A percentile compares a stretch with the other conserved stretches of the same genome.
Evolutionary conservation across 2,888 invertebrate species (phyloP).

Genomic region (Graphium colonna): DNA sequence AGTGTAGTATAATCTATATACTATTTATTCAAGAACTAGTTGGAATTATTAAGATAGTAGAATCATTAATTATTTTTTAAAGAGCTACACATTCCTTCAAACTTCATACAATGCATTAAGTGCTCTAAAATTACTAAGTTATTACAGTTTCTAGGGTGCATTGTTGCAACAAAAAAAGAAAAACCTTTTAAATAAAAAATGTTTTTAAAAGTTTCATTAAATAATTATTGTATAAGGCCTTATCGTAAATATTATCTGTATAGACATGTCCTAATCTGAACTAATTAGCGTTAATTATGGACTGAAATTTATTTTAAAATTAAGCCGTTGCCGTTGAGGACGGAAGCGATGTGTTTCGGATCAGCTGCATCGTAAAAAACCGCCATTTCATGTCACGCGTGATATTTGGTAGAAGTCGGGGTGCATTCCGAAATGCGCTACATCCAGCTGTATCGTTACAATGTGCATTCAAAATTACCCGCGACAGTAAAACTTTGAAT

Average conservation of each 20-base stretch:
- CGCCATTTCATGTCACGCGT: too few relatives aligned
- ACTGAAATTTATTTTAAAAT: slow-evolving; percentile 1
- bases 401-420: too few relatives aligned
- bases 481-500: too few relatives aligned
- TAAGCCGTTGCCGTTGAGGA: slow-evolving; percentile 19
- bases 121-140: background rate
- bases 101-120: too few relatives aligned
- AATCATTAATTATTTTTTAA: background rate
- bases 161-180: background rate
- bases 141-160: background rate
- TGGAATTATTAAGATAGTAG: background rate
- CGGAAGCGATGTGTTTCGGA: slow-evolving; percentile 14
- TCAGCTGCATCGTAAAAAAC: too few relatives aligned
- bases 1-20: background rate
- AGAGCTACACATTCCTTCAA: background rate
- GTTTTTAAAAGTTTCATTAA: background rate
- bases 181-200: background rate
- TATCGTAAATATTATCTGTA: background rate
- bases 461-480: too few relatives aligned
- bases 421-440: too few relatives aligned
- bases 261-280: background rate
- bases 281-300: background rate
- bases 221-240: too few relatives aligned
- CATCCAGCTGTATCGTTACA: too few relatives aligned
- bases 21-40: background rate